Base-by-base conservation (phyloP, 64 coral and sea anemone species). In the Stichodactyla helianthus region DNA sequence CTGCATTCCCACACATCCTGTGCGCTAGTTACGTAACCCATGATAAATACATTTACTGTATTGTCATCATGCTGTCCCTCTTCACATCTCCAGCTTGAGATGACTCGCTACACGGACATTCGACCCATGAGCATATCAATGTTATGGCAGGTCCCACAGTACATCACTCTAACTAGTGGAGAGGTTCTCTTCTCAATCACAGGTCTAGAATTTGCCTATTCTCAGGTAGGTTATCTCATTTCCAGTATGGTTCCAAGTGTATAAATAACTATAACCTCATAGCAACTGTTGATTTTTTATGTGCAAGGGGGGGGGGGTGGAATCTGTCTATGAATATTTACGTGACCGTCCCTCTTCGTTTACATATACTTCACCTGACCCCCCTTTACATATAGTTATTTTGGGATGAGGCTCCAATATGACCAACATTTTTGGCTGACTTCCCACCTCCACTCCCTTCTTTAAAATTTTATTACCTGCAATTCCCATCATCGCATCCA, bases 81-180 rank as follows among this genome's bases (percentile, higher is more conserved):
- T 31, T 9, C 28, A 0, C 28, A 0, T 12, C 19, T 79, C 71
- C 68, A 98, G 96, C 82, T 95, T 15, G 86, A 88, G 6, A 78
- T 93, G 54, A 92, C 68, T 52, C 92, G 86, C 63, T 89, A 90
- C 62, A 79, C 79, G 26, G 96, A 98, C 65, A 88, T 95, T 27
- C 84, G 86, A 78, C 88, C 96, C 25, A 95, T 85, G 17, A 82
- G 82, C 20, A 88, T 98, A 7, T 95, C 97, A 0, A 93, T 99
- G 97, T 68, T 99, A 31, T 99, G 97, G 97, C 97, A 99, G 64
- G 77, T 99, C 51, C 97, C 97, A 18, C 97, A 99, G n/a, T 99
- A 99, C 67, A 22, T 99, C 59, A 92, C 93, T 15, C 90, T 99
- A 10, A 99, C 97, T 2, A 85, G 87, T 50, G 97, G 90, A 1